Conservation (phyloP, 2,888 invertebrate genomes). For the Phengaris alcon region DNA sequence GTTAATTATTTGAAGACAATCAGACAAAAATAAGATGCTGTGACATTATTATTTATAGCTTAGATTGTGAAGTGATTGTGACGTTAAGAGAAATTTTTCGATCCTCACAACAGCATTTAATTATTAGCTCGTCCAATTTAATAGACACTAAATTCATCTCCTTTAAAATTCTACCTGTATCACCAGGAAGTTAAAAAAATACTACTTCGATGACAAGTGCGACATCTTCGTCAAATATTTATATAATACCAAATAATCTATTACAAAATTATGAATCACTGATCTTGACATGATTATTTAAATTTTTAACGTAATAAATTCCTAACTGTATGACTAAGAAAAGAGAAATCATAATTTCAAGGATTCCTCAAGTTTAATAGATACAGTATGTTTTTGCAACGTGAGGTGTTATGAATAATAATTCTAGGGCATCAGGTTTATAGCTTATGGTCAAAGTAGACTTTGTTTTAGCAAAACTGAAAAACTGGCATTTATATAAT, state of each 20-base stretch:
- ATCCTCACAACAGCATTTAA: too few relatives aligned
- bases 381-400: slow-evolving; percentile 12
- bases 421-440: slow-evolving; percentile 9
- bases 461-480: neutral
- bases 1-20: too few relatives aligned
- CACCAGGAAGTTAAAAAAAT: neutral
- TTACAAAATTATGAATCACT: slow-evolving; percentile 37
- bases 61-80: too few relatives aligned
- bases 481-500: neutral
- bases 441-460: neutral
- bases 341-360: slow-evolving; percentile 36
- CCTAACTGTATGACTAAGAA: slow-evolving; percentile 34
- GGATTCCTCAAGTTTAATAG: slow-evolving; percentile 24
- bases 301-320: slow-evolving; percentile 25
- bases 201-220: neutral
- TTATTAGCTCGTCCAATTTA: too few relatives aligned
- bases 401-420: slow-evolving; percentile 7
- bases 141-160: too few relatives aligned
- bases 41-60: too few relatives aligned
- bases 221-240: neutral
- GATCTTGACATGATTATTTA: slow-evolving; percentile 44
- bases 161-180: neutral
- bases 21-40: too few relatives aligned
- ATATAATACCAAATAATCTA: slow-evolving; percentile 28
- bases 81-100: too few relatives aligned